Evolutionary conservation across 2,113 vertebrate species (phyloP).

Genomic region (Strix uralensis): DNA sequence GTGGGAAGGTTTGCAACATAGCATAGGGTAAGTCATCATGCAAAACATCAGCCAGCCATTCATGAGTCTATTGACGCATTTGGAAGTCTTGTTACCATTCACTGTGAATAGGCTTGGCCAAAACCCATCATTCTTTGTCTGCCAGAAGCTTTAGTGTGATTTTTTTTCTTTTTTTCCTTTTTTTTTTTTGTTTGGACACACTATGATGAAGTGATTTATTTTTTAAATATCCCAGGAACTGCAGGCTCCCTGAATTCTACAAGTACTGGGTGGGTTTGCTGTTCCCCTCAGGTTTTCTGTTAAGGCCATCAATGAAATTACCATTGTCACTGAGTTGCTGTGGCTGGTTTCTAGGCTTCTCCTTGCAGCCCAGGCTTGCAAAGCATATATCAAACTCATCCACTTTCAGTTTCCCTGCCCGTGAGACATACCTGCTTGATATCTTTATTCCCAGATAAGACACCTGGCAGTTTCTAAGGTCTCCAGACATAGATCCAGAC

Average conservation of each 20-base stretch:
- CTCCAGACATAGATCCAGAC: background rate
- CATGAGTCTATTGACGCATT: background rate
- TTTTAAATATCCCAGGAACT: background rate
- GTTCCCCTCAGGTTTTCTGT: background rate
- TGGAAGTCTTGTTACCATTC: background rate
- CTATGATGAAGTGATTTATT: background rate
- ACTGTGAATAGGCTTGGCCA: background rate
- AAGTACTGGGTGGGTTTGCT: background rate
- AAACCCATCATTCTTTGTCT: background rate
- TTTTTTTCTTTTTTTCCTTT: too few species aligned
- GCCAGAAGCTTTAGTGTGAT: background rate
- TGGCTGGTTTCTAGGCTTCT: background rate
- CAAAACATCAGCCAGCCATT: background rate
- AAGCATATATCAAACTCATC: background rate
- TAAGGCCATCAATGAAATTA: background rate
- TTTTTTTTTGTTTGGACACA: rapidly evolving
- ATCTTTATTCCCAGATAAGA: background rate
- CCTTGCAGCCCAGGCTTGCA: rapidly evolving
- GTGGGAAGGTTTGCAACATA: background rate
- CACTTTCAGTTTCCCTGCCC: background rate
- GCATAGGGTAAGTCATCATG: background rate
- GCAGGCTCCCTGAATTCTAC: background rate
- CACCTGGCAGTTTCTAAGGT: background rate
- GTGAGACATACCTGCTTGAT: background rate
- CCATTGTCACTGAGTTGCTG: background rate